Evolutionary conservation across 2,888 invertebrate genomes (phyloP).

Genomic region (Dynastes maya): DNA sequence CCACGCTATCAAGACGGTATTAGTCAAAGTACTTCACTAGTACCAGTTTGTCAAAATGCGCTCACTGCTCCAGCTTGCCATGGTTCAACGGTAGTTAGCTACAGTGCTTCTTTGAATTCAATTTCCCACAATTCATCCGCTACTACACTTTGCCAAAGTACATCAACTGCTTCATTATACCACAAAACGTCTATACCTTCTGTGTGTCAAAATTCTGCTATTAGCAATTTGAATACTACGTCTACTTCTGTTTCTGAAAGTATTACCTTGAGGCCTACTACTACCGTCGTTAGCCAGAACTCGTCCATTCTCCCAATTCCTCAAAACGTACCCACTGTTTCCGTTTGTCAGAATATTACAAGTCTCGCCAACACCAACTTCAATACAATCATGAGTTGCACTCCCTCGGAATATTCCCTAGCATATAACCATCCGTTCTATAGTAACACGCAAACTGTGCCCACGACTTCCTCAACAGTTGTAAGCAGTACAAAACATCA

Average conservation of each 20-base stretch:
- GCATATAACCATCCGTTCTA: constrained; percentile 49
- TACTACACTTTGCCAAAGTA: constrained; percentile 5
- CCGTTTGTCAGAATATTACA: constrained; percentile 6
- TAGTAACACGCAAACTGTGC: constrained; percentile 20
- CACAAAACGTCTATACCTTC: not conserved
- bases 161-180: not conserved
- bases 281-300: constrained; percentile 7
- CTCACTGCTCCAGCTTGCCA: not conserved
- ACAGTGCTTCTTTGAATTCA: not conserved
- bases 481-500: constrained; percentile 19
- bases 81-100: not conserved
- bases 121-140: not conserved
- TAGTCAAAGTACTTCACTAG: not conserved
- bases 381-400: constrained; percentile 7
- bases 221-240: not conserved
- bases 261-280: not conserved
- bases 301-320: not conserved
- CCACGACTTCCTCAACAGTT: constrained; percentile 29
- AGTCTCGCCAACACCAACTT: constrained; percentile 7
- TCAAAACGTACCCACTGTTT: not conserved
- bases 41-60: constrained; percentile 4
- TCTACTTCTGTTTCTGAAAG: not conserved
- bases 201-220: constrained; percentile 1
- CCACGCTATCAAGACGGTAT: not conserved
- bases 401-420: constrained; percentile 28